These are phyloP conservation scores for Anagrus nilaparvatae DNA, from an alignment of 1,140 invertebrate genomes.

Conservation along the genomic window DNA sequence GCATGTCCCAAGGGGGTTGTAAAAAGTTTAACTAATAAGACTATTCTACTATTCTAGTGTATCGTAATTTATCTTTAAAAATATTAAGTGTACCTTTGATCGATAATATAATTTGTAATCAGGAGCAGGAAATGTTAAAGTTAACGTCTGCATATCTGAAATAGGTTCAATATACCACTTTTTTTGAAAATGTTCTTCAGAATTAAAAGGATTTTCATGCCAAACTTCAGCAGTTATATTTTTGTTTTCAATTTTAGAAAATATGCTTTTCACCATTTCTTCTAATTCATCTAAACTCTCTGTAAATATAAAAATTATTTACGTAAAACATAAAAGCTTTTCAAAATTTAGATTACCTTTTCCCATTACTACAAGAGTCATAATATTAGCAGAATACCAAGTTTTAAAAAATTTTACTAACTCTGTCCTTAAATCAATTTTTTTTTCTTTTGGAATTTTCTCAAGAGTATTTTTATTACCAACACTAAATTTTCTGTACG, in stretches of 20 bases:
- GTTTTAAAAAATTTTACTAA: constrained; percentile 81
- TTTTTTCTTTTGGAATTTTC: constrained; percentile 64
- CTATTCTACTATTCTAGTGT: no score
- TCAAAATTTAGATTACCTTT: constrained; percentile 61
- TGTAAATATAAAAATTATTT: constrained; percentile 25
- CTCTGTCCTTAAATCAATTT: constrained; percentile 73
- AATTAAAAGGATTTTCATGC: constrained; percentile 71
- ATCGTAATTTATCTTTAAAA: no score
- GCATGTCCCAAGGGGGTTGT: no score
- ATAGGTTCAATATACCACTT: constrained; percentile 73
- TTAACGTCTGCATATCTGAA: constrained; percentile 78
- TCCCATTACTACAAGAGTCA: constrained; percentile 80
- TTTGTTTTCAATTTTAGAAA: constrained; percentile 70
- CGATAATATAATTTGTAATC: constrained; percentile 75
- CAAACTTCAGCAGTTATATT: constrained; percentile 60
- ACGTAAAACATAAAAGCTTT: no score
- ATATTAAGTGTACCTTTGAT: constrained; percentile 72
- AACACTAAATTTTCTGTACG: constrained; percentile 85
- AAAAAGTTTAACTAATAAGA: no score
- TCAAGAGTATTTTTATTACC: constrained; percentile 78
- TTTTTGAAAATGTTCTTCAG: constrained; percentile 53
- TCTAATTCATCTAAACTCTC: no score
- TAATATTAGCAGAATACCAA: constrained; percentile 91
- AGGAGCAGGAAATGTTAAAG: constrained; percentile 82
- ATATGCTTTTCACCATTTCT: constrained; percentile 67